phyloP scores from a whole-genome alignment of 2,113 vertebrate species.

The Paradoxurus hermaphroditus region DNA sequence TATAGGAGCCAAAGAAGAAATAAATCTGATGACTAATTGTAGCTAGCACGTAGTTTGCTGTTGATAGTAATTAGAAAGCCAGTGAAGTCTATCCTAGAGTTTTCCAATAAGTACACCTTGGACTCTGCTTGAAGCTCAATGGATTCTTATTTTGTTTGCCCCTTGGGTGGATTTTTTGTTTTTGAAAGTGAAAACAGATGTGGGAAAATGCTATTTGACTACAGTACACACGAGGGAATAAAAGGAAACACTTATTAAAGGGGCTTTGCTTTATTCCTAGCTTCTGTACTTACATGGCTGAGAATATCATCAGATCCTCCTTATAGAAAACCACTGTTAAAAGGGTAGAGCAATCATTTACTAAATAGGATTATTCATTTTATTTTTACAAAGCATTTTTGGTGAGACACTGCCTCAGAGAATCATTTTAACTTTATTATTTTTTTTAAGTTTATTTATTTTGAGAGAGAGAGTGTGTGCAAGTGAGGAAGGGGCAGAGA shows the following conservation, averaged over 20 bases:
- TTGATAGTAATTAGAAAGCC: neutral
- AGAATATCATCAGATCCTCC: neutral
- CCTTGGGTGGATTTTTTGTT: neutral
- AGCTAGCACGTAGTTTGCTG: neutral
- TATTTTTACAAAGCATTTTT: constrained; percentile 20
- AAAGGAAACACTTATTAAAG: neutral
- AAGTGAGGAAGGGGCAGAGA: too few species aligned
- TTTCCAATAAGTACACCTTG: neutral
- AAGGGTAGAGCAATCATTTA: neutral
- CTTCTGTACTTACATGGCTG: neutral
- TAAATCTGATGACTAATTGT: neutral
- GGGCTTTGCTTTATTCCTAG: neutral
- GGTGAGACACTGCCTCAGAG: neutral
- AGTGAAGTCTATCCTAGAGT: neutral
- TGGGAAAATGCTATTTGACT: neutral
- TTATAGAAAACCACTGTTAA: neutral
- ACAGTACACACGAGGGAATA: neutral
- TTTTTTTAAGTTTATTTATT: too few species aligned
- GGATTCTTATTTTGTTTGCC: neutral
- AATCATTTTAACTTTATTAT: neutral
- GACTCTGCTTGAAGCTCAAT: neutral
- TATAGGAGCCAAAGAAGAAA: neutral
- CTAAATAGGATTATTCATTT: neutral
- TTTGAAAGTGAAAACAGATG: neutral
- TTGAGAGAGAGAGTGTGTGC: too few species aligned